Evolutionary conservation across 2,113 vertebrate genomes (phyloP).

Genomic region (Echinops telfairi): DNA sequence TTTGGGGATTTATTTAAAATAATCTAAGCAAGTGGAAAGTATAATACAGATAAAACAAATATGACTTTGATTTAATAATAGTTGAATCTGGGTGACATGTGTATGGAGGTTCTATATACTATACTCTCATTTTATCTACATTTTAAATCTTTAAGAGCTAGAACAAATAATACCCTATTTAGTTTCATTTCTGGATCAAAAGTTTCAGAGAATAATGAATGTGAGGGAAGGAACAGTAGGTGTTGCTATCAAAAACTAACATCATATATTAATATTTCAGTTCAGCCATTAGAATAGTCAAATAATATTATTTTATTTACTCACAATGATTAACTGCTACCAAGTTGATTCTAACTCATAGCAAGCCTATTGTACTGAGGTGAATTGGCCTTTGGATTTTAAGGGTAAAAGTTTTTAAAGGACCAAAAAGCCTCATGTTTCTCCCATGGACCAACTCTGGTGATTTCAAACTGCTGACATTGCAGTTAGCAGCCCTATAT

Average conservation of each 20-base stretch:
- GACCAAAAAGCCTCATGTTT: no score
- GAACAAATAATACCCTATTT: background rate
- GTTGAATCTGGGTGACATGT: background rate
- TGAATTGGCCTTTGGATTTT: no score
- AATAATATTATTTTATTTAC: constrained; percentile 42
- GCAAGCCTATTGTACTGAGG: no score
- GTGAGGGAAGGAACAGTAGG: background rate
- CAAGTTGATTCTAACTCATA: no score
- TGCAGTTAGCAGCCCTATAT: no score
- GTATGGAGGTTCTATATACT: background rate
- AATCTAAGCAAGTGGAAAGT: background rate
- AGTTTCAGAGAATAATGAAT: background rate
- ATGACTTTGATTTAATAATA: background rate
- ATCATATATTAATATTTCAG: background rate
- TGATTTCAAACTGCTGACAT: no score
- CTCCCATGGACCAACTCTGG: no score
- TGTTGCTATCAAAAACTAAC: constrained; percentile 6
- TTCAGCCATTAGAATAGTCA: constrained; percentile 24
- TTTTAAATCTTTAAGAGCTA: background rate
- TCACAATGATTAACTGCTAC: no score
- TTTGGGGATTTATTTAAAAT: background rate
- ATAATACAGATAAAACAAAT: background rate
- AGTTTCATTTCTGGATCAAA: constrained; percentile 2
- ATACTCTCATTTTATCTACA: background rate
- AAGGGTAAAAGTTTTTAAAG: no score